Base-by-base conservation (phyloP, 2,888 invertebrate genomes). In the Nowickia ferox region DNA sequence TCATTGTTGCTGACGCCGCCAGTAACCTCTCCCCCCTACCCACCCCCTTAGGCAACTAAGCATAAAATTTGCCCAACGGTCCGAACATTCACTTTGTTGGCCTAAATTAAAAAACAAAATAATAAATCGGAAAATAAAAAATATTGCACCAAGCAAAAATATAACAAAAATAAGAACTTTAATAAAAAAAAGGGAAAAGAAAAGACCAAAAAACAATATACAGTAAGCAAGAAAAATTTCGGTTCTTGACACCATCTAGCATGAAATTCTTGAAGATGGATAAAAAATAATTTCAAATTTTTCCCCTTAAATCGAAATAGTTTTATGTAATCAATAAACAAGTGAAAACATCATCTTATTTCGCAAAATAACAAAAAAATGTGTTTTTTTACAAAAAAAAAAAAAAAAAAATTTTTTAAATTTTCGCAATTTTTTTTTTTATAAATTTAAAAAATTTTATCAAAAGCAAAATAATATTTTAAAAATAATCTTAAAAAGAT, bases 71-170 rank as follows among this genome's bases (percentile, higher is more conserved):
- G 68, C 72, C 61, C 72, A 76, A 79, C 78, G 66, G 76, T 76
- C 72, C 85, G 85, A 74, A 85, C 72, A 78, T 75, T 79, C 74
- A 75, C 81, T 87, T 84, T 84, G 86, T 86, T 87, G 79, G 75
- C 75, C 86, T 75, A 87, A 87, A 87, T 86, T 87, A 86, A 84
- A 87, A 81, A 78, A 66, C 40, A 76, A 75, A 84, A 75, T 30
- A 30, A 30, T 30, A 59, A 55, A 65, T 9, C 66, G 19, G 42
- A 17, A 59, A 69, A 68, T 61, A 15, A 59, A 42, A 82, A 69
- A 68, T 55, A 55, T 71, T 71, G 17, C 53, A 46, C 53, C 61
- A 15, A 72, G 48, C 8, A 22, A 53, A 68, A 46, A 57, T 11
- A 38, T 57, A 55, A n/a, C n/a, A n/a, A 15, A 22, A 19, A 68